Conservation (phyloP, 2,113 vertebrate species). For the Phylloscopus trochilus region DNA sequence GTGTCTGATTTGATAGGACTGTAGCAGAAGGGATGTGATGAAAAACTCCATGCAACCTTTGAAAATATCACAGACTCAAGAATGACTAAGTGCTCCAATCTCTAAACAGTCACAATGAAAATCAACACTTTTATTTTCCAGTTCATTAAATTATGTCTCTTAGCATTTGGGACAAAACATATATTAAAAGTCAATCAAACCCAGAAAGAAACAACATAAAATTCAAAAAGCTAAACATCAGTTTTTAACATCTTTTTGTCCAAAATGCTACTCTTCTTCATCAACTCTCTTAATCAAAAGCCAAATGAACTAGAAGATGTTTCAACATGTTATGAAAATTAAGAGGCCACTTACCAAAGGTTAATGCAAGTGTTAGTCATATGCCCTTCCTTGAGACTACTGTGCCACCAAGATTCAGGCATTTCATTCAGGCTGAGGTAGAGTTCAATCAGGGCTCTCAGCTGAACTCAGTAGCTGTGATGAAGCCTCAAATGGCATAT, state of each 20-base stretch:
- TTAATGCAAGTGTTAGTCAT: not conserved
- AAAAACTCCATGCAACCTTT: not conserved
- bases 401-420: not conserved
- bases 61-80: not conserved
- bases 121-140: constrained; percentile 8
- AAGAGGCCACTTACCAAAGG: not conserved
- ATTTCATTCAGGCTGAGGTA: not conserved
- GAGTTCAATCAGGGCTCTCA: not conserved
- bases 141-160: not conserved
- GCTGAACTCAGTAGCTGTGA: not conserved
- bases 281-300: not conserved
- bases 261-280: not conserved
- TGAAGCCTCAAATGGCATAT: not conserved
- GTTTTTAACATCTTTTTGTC: not conserved
- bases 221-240: not conserved
- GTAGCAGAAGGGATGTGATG: not conserved
- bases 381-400: not conserved
- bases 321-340: not conserved
- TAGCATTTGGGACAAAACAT: not conserved
- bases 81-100: not conserved
- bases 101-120: not conserved
- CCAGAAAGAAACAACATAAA: not conserved
- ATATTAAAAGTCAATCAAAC: not conserved
- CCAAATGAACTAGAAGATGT: not conserved
- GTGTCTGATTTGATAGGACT: not conserved